phyloP scores from a whole-genome alignment of 2,113 vertebrate genomes.

The Cololabis saira region DNA sequence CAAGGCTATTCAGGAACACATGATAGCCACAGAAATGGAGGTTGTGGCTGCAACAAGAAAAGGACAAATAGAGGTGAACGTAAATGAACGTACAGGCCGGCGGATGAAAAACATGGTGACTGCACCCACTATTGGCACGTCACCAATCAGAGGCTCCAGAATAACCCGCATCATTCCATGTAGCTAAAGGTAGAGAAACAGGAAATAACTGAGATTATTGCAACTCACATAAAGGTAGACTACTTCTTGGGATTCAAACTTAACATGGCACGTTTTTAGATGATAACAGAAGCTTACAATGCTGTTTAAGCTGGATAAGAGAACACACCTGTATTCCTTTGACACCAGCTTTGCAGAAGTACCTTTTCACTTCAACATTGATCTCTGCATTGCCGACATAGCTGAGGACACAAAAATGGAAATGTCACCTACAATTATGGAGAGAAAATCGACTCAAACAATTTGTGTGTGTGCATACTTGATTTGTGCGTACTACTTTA shows the following conservation, averaged over 20 bases:
- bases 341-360: conserved; percentile 94
- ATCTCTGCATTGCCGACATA: conserved; percentile 92
- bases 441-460: no score
- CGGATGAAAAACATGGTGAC: conserved; percentile 94
- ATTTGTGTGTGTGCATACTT: no score
- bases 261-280: not conserved
- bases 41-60: not conserved
- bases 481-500: no score
- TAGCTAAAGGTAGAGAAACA: conserved; percentile 76
- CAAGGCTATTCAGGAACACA: not conserved
- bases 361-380: conserved; percentile 93
- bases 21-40: conserved; percentile 14
- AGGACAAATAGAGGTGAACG: conserved; percentile 30
- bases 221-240: accelerated
- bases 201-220: not conserved
- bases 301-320: not conserved
- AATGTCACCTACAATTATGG: not conserved
- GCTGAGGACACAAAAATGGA: conserved; percentile 64
- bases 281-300: not conserved
- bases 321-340: conserved; percentile 91
- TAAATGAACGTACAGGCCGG: conserved; percentile 85
- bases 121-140: conserved; percentile 91
- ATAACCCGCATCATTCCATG: conserved; percentile 93
- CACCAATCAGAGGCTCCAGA: conserved; percentile 90
- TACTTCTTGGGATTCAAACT: not conserved